phyloP scores from a whole-genome alignment of 2,113 vertebrate species.

The Gadus chalcogrammus region DNA sequence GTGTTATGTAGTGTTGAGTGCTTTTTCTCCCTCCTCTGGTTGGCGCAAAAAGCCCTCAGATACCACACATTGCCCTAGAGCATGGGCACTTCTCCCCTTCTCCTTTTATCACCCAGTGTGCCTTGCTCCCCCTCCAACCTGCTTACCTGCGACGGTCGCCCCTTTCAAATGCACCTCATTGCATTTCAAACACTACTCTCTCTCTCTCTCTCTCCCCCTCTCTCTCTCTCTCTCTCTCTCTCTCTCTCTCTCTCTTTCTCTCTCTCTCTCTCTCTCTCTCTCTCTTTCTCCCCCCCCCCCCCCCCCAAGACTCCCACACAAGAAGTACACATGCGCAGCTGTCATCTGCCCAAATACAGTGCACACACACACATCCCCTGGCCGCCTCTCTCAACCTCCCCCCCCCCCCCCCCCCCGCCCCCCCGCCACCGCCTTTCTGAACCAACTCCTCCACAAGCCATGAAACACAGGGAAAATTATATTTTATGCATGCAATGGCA shows the following conservation, averaged over 20 bases:
- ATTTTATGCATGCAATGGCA: slow-evolving; percentile 72
- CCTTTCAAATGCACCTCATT: slow-evolving; percentile 76
- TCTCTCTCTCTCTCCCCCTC: slow-evolving; percentile 53
- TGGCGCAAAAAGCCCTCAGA: slow-evolving; percentile 70
- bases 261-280: slow-evolving; percentile 74
- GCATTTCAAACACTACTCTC: slow-evolving; percentile 79
- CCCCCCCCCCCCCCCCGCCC: too few species aligned
- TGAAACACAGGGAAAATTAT: slow-evolving; percentile 64
- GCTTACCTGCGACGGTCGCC: slow-evolving; percentile 78
- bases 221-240: slow-evolving; percentile 37
- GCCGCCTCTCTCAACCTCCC: slow-evolving; percentile 52
- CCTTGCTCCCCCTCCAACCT: slow-evolving; percentile 53
- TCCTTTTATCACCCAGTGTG: slow-evolving; percentile 66
- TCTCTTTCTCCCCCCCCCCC: slow-evolving; percentile 67
- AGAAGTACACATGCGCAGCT: slow-evolving; percentile 62
- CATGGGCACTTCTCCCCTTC: slow-evolving; percentile 59
- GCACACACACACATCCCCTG: slow-evolving; percentile 59
- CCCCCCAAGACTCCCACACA: slow-evolving; percentile 67
- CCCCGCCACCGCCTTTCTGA: slow-evolving; percentile 39
- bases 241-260: slow-evolving; percentile 79
- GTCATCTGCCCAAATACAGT: slow-evolving; percentile 73
- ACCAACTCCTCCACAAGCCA: slow-evolving; percentile 61
- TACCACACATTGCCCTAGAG: slow-evolving; percentile 61
- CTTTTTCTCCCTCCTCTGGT: slow-evolving; percentile 52
- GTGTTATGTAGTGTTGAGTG: slow-evolving; percentile 55